Percentiles rank a stretch among this genome's conserved stretches.
Evolutionary conservation across 2,113 vertebrate genomes (phyloP).

Genomic region (Phyllostomus hastatus): DNA sequence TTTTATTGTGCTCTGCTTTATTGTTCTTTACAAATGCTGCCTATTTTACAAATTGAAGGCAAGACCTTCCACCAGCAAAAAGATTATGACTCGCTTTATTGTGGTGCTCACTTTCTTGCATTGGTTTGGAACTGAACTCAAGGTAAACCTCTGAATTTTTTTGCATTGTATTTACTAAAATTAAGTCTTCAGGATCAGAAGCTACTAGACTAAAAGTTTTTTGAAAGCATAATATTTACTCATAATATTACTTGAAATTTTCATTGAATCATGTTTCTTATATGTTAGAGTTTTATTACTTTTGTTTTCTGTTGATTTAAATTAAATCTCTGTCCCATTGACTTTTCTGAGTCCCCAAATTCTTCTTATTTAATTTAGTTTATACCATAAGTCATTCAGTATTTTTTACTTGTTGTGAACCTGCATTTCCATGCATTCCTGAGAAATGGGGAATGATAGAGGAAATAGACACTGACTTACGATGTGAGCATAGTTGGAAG

Average conservation of each 20-base stretch:
- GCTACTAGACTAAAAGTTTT: background rate
- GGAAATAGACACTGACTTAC: background rate
- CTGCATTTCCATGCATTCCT: background rate
- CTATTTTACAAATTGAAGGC: background rate
- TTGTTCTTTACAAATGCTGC: background rate
- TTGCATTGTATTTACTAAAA: background rate
- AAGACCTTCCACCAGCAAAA: background rate
- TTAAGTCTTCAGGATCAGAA: background rate
- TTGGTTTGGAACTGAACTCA: background rate
- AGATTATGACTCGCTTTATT: background rate
- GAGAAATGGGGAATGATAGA: background rate
- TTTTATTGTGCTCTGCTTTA: background rate
- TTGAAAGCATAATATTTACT: background rate
- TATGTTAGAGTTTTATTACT: background rate
- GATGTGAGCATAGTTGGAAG: background rate
- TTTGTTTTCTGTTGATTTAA: slow-evolving; percentile 3
- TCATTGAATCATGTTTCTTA: background rate
- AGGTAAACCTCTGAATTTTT: background rate
- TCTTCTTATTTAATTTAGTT: background rate
- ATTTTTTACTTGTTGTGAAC: slow-evolving; percentile 23
- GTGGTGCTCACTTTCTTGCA: background rate
- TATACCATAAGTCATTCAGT: background rate
- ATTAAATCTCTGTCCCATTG: background rate
- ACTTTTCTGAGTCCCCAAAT: background rate
- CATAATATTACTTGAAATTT: slow-evolving; percentile 6